Evolutionary conservation across 2,888 invertebrate genomes (phyloP).

Genomic region (Tetranychus piercei): DNA sequence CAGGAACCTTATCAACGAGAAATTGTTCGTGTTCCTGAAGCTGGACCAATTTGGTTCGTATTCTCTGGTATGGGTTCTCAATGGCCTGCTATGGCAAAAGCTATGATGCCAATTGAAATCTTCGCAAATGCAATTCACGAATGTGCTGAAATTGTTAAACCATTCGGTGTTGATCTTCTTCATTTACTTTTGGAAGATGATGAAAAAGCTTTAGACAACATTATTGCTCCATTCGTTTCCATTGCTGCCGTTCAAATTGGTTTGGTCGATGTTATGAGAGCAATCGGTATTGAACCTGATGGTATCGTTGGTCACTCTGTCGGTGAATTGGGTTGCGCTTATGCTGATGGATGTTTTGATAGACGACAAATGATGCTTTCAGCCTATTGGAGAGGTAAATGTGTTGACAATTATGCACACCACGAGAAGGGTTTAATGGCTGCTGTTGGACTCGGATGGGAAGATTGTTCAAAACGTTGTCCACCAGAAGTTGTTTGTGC

Average conservation of each 20-base stretch:
- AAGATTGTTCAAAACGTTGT: slow-evolving; percentile 51
- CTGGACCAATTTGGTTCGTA: slow-evolving; percentile 75
- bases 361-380: slow-evolving; percentile 81
- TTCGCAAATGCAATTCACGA: slow-evolving; percentile 60
- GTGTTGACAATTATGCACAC: slow-evolving; percentile 50
- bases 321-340: slow-evolving; percentile 82
- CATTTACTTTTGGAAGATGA: slow-evolving; percentile 56
- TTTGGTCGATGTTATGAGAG: slow-evolving; percentile 63
- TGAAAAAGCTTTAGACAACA: slow-evolving; percentile 59
- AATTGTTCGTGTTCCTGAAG: slow-evolving; percentile 35
- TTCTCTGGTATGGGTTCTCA: slow-evolving; percentile 97
- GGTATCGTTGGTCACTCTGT: slow-evolving; percentile 92
- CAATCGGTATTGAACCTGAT: slow-evolving; percentile 60
- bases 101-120: slow-evolving; percentile 58
- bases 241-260: slow-evolving; percentile 93
- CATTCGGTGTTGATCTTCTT: slow-evolving; percentile 63
- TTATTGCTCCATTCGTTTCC: slow-evolving; percentile 58
- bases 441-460: slow-evolving; percentile 74
- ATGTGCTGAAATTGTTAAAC: slow-evolving; percentile 54
- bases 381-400: slow-evolving; percentile 75
- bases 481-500: slow-evolving; percentile 64
- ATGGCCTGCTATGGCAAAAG: slow-evolving; percentile 85
- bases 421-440: slow-evolving; percentile 68
- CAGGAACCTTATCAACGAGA: slow-evolving; percentile 28
- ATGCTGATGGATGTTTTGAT: slow-evolving; percentile 85